Evolutionary conservation across 2,797 vertebrate genomes (phyloP).

Genomic region (Poeciliopsis turneri): DNA sequence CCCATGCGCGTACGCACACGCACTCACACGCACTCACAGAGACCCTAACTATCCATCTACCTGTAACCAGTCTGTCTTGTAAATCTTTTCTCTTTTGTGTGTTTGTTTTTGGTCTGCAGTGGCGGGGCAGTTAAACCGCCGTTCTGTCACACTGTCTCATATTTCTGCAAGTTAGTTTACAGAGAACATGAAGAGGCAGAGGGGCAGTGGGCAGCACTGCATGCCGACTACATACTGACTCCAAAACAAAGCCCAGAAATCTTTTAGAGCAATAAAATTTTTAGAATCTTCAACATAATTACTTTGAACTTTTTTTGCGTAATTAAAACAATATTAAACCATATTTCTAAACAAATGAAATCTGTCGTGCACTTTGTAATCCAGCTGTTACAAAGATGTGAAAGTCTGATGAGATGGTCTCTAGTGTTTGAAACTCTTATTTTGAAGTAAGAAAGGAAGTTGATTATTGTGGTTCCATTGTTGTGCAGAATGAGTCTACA

Average conservation of each 20-base stretch:
- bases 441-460: too few species aligned
- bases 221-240: neutral
- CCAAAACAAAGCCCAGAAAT: neutral
- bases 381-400: too few species aligned
- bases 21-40: conserved; percentile 18
- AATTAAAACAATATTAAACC: neutral
- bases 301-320: neutral
- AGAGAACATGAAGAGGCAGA: neutral
- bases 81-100: conserved; percentile 6
- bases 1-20: neutral
- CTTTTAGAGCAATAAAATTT: neutral
- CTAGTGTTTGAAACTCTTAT: too few species aligned
- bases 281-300: neutral
- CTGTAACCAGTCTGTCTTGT: conserved; percentile 24
- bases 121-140: neutral
- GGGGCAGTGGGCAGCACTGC: neutral
- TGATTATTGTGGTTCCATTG: too few species aligned
- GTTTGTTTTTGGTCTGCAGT: neutral
- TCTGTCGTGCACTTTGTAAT: too few species aligned
- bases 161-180: neutral
- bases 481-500: too few species aligned
- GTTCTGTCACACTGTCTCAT: neutral
- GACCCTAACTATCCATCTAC: conserved; percentile 35
- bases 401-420: too few species aligned
- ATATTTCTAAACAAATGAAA: too few species aligned